These are phyloP conservation scores for Cygnus olor DNA, from an alignment of 2,797 vertebrate genomes.

Conservation along the genomic window DNA sequence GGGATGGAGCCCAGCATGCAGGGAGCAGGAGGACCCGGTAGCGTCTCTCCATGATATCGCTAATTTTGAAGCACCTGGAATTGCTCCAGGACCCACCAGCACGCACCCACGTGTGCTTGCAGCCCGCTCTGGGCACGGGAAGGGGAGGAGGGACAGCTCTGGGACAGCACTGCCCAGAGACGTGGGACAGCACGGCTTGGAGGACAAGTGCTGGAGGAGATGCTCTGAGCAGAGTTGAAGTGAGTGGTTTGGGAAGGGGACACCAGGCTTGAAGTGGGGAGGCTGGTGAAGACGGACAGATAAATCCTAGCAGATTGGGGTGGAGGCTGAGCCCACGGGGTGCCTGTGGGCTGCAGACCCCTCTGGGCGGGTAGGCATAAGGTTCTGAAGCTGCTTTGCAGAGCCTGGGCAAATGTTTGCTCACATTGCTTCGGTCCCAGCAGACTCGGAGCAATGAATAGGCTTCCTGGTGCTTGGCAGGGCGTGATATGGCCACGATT, in stretches of 20 bases:
- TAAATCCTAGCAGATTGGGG: not conserved
- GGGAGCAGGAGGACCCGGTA: not conserved
- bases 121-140: not conserved
- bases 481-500: not conserved
- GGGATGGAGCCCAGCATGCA: not conserved
- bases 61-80: not conserved
- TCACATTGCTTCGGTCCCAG: not conserved
- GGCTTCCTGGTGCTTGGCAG: not conserved
- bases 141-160: not conserved
- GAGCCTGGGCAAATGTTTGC: accelerated
- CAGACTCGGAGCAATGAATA: accelerated
- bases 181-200: not conserved
- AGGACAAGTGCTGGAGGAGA: not conserved
- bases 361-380: not conserved
- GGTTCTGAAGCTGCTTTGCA: not conserved
- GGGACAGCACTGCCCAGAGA: not conserved
- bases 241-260: not conserved
- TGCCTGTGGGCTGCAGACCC: not conserved
- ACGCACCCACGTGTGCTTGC: not conserved
- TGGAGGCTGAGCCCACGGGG: not conserved
- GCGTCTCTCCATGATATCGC: not conserved
- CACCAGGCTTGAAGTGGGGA: too few species aligned
- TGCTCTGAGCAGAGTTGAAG: not conserved
- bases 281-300: too few species aligned
- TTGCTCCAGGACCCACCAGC: not conserved